Conservation (phyloP, 2,888 invertebrate species). For the Alentia gelatinosa region DNA sequence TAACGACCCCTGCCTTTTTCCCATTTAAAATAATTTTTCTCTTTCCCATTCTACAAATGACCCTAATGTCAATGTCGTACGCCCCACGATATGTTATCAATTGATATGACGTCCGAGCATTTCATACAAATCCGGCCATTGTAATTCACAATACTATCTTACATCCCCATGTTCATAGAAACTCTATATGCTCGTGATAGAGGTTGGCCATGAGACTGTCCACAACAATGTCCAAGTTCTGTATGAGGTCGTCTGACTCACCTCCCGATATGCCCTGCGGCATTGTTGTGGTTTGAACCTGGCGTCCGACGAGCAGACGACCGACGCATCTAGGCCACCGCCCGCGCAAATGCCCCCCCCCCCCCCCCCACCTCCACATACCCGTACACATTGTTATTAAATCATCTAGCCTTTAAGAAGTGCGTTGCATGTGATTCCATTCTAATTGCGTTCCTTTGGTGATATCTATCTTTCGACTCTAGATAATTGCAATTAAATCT, state of each 20-base stretch:
- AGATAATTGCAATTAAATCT: too few species aligned
- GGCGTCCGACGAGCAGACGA: neutral
- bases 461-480: too few species aligned
- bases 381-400: neutral
- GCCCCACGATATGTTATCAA: neutral
- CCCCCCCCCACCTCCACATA: neutral
- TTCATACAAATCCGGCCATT: neutral
- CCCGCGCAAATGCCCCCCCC: neutral
- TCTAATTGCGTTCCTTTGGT: too few species aligned
- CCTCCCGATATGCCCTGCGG: neutral
- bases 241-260: neutral
- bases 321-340: neutral
- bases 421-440: too few species aligned
- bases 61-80: neutral
- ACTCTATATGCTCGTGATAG: neutral
- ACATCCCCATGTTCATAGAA: neutral
- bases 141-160: neutral
- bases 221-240: conserved; percentile 1
- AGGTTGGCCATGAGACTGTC: neutral
- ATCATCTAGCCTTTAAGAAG: too few species aligned
- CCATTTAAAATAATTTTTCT: too few species aligned
- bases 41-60: too few species aligned
- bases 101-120: neutral
- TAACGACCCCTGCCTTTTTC: too few species aligned
- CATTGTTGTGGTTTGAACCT: neutral